Conservation (phyloP, 2,888 invertebrate genomes). For the Sceliomorpha sp. region DNA sequence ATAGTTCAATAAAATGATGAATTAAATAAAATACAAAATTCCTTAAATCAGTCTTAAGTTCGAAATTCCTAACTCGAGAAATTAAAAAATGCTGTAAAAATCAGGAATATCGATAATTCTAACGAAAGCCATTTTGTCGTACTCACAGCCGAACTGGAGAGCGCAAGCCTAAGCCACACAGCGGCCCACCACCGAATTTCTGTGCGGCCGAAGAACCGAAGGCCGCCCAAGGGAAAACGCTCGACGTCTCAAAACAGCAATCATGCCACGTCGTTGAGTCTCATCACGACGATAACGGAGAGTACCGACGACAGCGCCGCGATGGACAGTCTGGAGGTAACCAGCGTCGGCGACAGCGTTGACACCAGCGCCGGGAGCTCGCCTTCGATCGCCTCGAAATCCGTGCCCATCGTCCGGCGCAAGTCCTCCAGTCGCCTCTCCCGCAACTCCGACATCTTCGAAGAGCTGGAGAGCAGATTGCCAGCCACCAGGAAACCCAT, state of each 20-base stretch:
- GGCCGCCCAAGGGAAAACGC: constrained; percentile 70
- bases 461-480: constrained; percentile 66
- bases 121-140: too few relatives aligned
- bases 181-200: constrained; percentile 77
- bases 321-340: constrained; percentile 65
- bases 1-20: too few relatives aligned
- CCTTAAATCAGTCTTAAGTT: too few relatives aligned
- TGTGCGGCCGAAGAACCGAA: constrained; percentile 76
- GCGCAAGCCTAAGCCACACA: constrained; percentile 72
- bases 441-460: constrained; percentile 73
- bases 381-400: constrained; percentile 56
- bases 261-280: constrained; percentile 50
- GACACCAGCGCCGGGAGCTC: constrained; percentile 57
- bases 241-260: constrained; percentile 50
- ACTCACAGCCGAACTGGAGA: constrained; percentile 73
- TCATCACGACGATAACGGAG: constrained; percentile 66
- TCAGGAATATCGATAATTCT: too few relatives aligned
- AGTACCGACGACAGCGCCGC: constrained; percentile 59
- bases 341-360: constrained; percentile 33
- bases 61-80: too few relatives aligned
- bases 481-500: constrained; percentile 60
- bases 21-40: too few relatives aligned
- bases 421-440: constrained; percentile 73
- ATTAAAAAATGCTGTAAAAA: too few relatives aligned
- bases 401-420: constrained; percentile 61